Conservation (phyloP, 2,888 invertebrate genomes). For the Auanema sp. region DNA sequence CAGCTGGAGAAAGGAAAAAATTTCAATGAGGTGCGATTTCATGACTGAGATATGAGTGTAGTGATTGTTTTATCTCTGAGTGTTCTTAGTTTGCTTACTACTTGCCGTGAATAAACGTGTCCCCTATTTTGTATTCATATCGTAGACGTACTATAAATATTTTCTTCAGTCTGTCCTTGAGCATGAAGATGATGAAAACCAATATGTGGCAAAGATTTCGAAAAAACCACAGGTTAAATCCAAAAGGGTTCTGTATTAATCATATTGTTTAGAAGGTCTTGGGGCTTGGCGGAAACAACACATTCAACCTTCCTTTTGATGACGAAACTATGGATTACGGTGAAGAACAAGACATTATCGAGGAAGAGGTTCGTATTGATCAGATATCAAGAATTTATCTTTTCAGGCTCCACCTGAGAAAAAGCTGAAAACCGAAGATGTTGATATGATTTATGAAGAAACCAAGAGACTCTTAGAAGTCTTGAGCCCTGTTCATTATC, state of each 20-base stretch:
- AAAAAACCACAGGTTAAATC: no score
- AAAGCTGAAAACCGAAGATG: constrained; percentile 39
- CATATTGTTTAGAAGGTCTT: background rate
- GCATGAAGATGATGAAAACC: no score
- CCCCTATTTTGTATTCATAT: no score
- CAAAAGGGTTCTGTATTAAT: background rate
- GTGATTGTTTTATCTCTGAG: no score
- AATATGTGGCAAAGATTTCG: no score
- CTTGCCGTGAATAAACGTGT: no score
- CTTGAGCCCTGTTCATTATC: background rate
- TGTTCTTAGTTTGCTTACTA: no score
- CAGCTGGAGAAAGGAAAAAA: background rate
- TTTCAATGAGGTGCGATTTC: constrained; percentile 18
- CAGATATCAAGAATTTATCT: background rate
- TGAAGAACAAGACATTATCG: constrained; percentile 7
- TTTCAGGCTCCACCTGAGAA: constrained; percentile 30
- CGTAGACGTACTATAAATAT: no score
- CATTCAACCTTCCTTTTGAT: background rate
- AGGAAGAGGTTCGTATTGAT: constrained; percentile 13
- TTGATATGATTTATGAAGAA: constrained; percentile 24
- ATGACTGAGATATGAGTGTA: background rate
- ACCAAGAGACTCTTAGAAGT: constrained; percentile 15
- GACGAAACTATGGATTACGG: constrained; percentile 13
- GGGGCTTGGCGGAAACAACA: constrained; percentile 11
- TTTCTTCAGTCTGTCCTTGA: no score